Base-by-base conservation (phyloP, 2,113 vertebrate genomes). In the Tachycineta bicolor region DNA sequence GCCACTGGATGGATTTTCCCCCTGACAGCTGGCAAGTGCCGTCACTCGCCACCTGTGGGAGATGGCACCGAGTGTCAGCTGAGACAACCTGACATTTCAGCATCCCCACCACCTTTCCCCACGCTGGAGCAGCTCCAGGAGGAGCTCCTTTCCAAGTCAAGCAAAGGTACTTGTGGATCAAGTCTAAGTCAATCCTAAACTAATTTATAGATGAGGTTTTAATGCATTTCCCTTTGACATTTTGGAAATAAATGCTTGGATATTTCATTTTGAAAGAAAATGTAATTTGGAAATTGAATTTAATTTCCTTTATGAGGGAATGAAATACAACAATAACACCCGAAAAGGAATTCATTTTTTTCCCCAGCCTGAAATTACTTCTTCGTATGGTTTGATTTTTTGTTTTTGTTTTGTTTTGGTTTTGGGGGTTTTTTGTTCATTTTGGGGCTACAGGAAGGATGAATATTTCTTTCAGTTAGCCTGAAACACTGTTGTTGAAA, bases 221-320 rank as follows among this genome's bases (percentile, higher is more conserved):
- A 74, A 59, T 53, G 23, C 46, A 34, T 47, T 92, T 90, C 22
- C 26, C 7, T 84, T 82, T 71, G 76, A 55, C 28, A 56, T 81
- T 87, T 58, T 15, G 19, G 60, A 91, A 78, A 67, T 16, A 53
- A 63, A 34, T 41, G 14, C n/a, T 84, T 44, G 29, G 39, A 31
- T 56, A 60, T 89, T 94, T 75, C 24, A 68, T 75, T 82, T 44
- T 58, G 34, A 91, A 87, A 87, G 44, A 85, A 56, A 41, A 43
- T 25, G 33, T 68, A 49, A 53, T 89, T 82, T 78, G 34, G 33
- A 91, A 91, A 71, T 44, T 10, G 10, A 89, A 74, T 53, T 93
- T 50, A 31, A 78, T 74, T 86, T 83, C 39, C 34, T 19, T 89
- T 63, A 56, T 3, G 5, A 83, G 23, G 10, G 14, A 29, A 65